Base-by-base conservation (phyloP, 2,797 vertebrate genomes). In the Ciconia nigra region DNA sequence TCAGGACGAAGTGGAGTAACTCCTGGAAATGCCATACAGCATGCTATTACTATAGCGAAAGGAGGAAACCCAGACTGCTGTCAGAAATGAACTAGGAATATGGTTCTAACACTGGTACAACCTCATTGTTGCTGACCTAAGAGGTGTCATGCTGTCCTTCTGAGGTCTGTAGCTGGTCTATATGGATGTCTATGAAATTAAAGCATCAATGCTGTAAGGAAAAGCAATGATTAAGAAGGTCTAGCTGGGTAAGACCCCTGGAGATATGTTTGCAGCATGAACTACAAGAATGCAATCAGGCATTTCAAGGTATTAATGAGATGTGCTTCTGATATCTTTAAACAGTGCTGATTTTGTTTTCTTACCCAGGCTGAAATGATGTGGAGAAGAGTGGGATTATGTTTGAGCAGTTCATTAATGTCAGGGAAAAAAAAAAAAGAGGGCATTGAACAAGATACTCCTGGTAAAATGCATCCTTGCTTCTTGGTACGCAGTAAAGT, bases 161-260 rank as follows among this genome's bases (percentile, higher is more conserved):
- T 59, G 51, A 83, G 69, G 69, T 18, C 57, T 86, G 52, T 61
- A 44, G 62, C 76, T 86, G 49, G 57, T 37, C 52, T 81, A 0
- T 58, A 10, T 78, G 82, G 57, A 63, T 89, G 42, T 66, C 57
- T 71, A 17, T 78, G 74, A 87, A 91, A 87, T 66, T 20, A 81
- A 31, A 91, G 31, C 62, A 58, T 78, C 76, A 55, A 4, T 69
- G 35, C 54, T 91, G 33, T 29, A 89, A 94, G 69, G 31, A 86
- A 91, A 96, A 94, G 35, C 54, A 83, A 51, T 87, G 57, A 82
- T 91, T 90, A 90, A 86, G 82, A 84, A 85, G 54, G 69, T 88
- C 93, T 79, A 72, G 54, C 73, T 88, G 69, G 33, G 58, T 86
- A 83, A 79, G 57, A 66, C 61, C 49, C 46, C 42, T 76, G 42